phyloP scores from a whole-genome alignment of 1,140 invertebrate genomes.

The Diachasmimorpha longicaudata region DNA sequence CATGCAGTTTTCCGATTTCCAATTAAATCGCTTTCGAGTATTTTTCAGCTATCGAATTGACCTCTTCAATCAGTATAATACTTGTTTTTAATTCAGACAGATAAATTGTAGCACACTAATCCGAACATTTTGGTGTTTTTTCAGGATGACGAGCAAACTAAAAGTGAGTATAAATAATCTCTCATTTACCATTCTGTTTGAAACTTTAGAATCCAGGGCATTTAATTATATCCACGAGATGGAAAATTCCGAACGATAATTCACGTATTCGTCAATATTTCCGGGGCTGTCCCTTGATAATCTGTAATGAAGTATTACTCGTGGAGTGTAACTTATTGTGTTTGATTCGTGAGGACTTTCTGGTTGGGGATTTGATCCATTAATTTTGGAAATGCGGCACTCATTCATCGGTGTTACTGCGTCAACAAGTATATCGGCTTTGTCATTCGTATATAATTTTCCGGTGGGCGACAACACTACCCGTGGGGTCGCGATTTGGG shows the following conservation, averaged over 20 bases:
- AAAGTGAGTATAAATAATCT: conserved; percentile 62
- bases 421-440: conserved; percentile 8
- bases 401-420: background rate
- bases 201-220: background rate
- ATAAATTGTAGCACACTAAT: background rate
- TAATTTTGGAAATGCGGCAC: background rate
- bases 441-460: conserved; percentile 3
- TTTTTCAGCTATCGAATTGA: background rate
- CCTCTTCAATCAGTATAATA: background rate
- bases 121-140: conserved; percentile 42
- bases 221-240: background rate
- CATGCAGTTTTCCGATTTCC: conserved; percentile 15
- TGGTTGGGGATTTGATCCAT: background rate
- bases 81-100: background rate
- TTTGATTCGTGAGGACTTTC: background rate
- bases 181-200: background rate
- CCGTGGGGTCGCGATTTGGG: background rate
- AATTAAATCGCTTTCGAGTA: conserved; percentile 5
- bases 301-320: background rate
- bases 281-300: background rate
- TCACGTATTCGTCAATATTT: background rate
- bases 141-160: conserved; percentile 71
- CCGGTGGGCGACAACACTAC: background rate
- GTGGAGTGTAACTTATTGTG: background rate
- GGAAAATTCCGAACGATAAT: background rate